A percentile compares a stretch with the other conserved stretches of the same genome.
Evolutionary conservation across 2,797 vertebrate species (phyloP).

Genomic region (Sebastes goodei): DNA sequence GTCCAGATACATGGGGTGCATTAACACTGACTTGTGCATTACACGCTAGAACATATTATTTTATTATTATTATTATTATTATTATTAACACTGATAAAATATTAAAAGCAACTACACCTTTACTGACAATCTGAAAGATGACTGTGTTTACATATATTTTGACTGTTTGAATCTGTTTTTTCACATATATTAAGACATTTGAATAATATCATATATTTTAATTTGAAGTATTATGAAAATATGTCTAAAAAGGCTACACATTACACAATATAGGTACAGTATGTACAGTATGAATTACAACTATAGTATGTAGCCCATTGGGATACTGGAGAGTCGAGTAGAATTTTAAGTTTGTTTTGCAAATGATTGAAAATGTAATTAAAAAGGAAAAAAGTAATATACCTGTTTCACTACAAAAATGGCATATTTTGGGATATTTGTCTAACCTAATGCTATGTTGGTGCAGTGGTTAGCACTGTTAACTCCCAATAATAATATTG

Average conservation of each 20-base stretch:
- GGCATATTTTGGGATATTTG: neutral
- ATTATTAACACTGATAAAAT: neutral
- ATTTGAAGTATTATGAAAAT: neutral
- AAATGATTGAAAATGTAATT: neutral
- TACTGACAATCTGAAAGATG: neutral
- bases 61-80: neutral
- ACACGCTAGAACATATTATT: neutral
- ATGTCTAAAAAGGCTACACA: neutral
- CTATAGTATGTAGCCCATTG: neutral
- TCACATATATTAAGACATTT: neutral
- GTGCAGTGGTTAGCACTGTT: too few species aligned
- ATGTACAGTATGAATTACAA: too few species aligned
- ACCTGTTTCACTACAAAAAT: neutral
- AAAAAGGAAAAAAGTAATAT: neutral
- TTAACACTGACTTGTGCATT: neutral
- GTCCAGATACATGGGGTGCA: neutral
- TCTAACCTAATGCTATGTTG: too few species aligned
- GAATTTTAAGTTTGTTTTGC: neutral
- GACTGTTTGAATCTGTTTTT: neutral
- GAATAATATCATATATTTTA: neutral
- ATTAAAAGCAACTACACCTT: neutral
- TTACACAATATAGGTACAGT: too few species aligned
- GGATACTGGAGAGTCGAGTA: neutral
- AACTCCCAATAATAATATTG: too few species aligned
- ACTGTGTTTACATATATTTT: neutral